Evolutionary conservation across 2,797 vertebrate genomes (phyloP).

Genomic region (Alosa sapidissima): DNA sequence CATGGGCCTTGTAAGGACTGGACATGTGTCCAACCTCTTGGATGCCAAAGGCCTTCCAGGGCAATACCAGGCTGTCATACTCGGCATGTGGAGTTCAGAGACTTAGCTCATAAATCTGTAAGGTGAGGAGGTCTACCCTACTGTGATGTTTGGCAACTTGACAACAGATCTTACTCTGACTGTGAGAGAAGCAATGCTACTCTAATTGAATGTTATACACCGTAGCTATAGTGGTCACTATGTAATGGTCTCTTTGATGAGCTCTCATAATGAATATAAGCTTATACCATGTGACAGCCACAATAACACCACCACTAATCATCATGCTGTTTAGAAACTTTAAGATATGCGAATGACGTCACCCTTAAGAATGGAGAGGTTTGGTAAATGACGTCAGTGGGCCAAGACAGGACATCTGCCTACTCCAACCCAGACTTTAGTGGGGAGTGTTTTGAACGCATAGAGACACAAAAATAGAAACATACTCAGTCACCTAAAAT

Average conservation of each 20-base stretch:
- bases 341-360: neutral
- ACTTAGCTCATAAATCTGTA: neutral
- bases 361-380: neutral
- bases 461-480: slow-evolving; percentile 1
- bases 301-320: neutral
- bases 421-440: neutral
- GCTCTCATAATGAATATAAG: neutral
- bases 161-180: neutral
- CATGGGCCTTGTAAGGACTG: neutral
- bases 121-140: neutral
- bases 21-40: neutral
- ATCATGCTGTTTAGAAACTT: neutral
- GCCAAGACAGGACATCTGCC: neutral
- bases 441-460: neutral
- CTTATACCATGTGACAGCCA: neutral
- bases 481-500: neutral
- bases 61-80: neutral
- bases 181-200: neutral
- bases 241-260: neutral
- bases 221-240: neutral
- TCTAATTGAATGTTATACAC: neutral
- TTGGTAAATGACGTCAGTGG: neutral
- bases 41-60: neutral
- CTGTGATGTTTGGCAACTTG: neutral
- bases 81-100: neutral